These are phyloP conservation scores for Nephrotoma guestfalica DNA, from an alignment of 2,888 invertebrate species.

Conservation along the genomic window DNA sequence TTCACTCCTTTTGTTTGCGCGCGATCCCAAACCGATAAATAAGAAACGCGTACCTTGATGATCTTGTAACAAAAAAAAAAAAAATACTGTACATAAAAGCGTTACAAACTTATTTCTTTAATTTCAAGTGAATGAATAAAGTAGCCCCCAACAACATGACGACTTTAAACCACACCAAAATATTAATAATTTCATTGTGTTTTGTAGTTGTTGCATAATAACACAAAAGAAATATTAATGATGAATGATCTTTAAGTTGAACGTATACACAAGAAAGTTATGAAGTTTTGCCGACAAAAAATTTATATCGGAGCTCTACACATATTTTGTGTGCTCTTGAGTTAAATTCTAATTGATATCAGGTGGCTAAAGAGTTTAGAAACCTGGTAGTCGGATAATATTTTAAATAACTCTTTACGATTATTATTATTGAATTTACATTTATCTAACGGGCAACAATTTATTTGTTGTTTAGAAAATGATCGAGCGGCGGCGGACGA, in stretches of 20 bases:
- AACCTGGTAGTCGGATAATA: neutral
- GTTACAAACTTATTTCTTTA: neutral
- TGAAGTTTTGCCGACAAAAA: neutral
- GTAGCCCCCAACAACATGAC: neutral
- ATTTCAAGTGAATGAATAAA: neutral
- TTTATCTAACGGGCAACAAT: neutral
- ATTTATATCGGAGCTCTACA: neutral
- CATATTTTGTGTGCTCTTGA: neutral
- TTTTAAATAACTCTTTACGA: neutral
- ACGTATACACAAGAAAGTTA: neutral
- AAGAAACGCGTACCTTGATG: neutral
- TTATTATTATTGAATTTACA: neutral
- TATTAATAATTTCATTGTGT: neutral
- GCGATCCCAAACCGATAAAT: neutral
- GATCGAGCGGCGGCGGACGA: neutral
- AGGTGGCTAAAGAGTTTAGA: neutral
- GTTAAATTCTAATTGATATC: neutral
- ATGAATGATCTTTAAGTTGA: neutral
- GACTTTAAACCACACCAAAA: neutral
- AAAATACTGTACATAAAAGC: neutral
- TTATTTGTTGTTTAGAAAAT: neutral
- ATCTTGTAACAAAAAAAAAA: neutral
- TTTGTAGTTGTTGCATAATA: neutral
- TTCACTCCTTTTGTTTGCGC: neutral
- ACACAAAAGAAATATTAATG: neutral